These are phyloP conservation scores for Cyclura pinguis DNA, from an alignment of 2,797 vertebrate genomes.

Conservation along the genomic window DNA sequence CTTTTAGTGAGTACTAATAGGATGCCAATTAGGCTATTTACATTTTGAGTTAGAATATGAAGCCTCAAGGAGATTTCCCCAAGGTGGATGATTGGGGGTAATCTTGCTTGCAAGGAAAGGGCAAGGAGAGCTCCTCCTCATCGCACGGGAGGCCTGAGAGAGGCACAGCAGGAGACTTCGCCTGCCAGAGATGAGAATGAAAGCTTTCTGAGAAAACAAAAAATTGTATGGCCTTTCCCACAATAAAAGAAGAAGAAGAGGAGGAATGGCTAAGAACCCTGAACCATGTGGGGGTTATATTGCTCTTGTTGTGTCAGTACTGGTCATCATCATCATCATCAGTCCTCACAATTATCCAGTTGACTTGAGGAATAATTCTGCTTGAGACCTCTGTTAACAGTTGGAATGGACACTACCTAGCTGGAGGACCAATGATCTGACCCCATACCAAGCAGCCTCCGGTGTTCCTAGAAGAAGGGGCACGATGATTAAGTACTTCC, in stretches of 20 bases:
- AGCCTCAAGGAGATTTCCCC: neutral
- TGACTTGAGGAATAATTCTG: neutral
- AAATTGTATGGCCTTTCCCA: too few species aligned
- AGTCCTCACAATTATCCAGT: neutral
- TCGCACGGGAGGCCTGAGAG: neutral
- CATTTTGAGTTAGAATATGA: conserved; percentile 50
- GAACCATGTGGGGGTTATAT: rapidly evolving
- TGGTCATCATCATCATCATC: too few species aligned
- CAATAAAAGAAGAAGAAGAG: neutral
- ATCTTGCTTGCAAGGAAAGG: neutral
- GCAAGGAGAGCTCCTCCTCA: rapidly evolving
- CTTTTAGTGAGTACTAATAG: conserved; percentile 65
- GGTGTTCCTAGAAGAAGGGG: neutral
- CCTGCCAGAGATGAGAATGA: neutral
- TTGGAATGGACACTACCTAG: too few species aligned
- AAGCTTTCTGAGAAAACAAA: too few species aligned
- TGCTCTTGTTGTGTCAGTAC: too few species aligned
- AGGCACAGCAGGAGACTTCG: too few species aligned
- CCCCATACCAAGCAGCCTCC: too few species aligned
- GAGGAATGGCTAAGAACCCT: too few species aligned
- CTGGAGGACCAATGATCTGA: neutral
- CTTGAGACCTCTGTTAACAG: neutral
- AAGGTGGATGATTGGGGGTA: neutral
- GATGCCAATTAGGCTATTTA: conserved; percentile 67
- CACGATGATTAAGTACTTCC: too few species aligned